Evolutionary conservation across 1,140 invertebrate species (phyloP).

Genomic region (Euschistus heros): DNA sequence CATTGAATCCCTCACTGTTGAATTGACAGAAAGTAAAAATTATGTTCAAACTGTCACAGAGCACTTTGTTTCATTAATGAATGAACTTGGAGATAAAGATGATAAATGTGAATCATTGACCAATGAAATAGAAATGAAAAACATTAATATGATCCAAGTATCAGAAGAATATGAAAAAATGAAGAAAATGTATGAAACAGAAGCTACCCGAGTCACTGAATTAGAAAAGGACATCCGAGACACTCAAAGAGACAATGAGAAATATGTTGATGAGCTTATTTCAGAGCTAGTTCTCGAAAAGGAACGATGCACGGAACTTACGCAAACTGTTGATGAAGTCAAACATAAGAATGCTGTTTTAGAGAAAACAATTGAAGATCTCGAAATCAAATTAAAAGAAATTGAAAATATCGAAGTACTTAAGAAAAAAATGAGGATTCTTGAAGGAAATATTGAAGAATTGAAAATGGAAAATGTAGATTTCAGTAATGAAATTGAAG

Average conservation of each 20-base stretch:
- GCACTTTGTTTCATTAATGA: slow-evolving; percentile 21
- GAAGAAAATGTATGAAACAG: slow-evolving; percentile 21
- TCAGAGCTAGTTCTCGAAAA: slow-evolving; percentile 28
- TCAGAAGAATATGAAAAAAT: slow-evolving; percentile 25
- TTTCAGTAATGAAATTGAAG: slow-evolving; percentile 2
- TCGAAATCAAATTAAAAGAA: neutral
- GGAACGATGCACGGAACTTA: slow-evolving; percentile 25
- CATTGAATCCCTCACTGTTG: slow-evolving; percentile 15
- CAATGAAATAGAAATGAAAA: slow-evolving; percentile 24
- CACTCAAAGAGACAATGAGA: slow-evolving; percentile 21
- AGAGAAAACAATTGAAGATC: neutral
- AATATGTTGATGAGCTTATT: slow-evolving; percentile 27
- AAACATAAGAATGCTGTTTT: slow-evolving; percentile 8
- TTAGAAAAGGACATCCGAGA: slow-evolving; percentile 23
- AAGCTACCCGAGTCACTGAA: slow-evolving; percentile 12
- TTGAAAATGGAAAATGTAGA: slow-evolving; percentile 17
- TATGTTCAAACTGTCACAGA: slow-evolving; percentile 22
- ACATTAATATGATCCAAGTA: slow-evolving; percentile 20
- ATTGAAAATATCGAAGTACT: slow-evolving; percentile 1
- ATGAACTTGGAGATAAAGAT: slow-evolving; percentile 21
- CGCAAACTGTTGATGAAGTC: neutral
- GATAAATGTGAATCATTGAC: slow-evolving; percentile 13
- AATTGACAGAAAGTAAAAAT: slow-evolving; percentile 22
- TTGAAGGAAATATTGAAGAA: slow-evolving; percentile 12
- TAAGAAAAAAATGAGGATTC: slow-evolving; percentile 11